A percentile compares a stretch with the other conserved stretches of the same genome.
Evolutionary conservation across 2,888 invertebrate species (phyloP).

Genomic region (Sturmia bella): DNA sequence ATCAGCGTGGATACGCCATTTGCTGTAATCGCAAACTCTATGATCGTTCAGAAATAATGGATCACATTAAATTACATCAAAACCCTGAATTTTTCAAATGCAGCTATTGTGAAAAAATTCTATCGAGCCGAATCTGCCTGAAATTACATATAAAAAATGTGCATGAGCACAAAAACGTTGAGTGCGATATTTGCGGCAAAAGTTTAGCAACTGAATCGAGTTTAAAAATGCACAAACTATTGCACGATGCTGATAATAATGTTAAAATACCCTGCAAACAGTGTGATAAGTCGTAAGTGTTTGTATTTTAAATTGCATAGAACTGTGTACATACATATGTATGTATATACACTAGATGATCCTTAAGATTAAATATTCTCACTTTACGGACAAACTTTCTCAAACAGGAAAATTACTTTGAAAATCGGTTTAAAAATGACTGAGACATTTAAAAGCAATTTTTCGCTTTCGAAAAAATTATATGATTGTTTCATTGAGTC

Average conservation of each 20-base stretch:
- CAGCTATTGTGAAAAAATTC: conserved; percentile 73
- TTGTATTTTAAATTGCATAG: too few relatives aligned
- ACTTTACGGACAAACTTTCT: too few relatives aligned
- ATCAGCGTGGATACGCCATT: conserved; percentile 77
- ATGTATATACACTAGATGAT: background rate
- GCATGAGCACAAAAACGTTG: conserved; percentile 42
- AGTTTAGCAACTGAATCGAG: conserved; percentile 33
- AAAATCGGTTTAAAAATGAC: too few relatives aligned
- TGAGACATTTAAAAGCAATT: too few relatives aligned
- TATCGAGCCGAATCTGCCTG: conserved; percentile 77
- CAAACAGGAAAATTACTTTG: too few relatives aligned
- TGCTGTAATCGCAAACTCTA: conserved; percentile 79
- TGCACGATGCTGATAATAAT: conserved; percentile 79
- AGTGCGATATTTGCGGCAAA: conserved; percentile 58
- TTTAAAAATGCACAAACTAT: conserved; percentile 48
- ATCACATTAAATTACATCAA: conserved; percentile 79
- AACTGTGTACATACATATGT: background rate
- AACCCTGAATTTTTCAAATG: conserved; percentile 80
- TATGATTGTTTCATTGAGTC: too few relatives aligned
- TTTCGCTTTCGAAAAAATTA: too few relatives aligned
- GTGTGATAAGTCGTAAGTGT: conserved; percentile 78
- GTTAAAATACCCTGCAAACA: conserved; percentile 78
- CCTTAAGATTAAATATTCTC: too few relatives aligned
- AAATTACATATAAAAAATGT: conserved; percentile 74
- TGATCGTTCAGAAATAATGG: conserved; percentile 77